These are phyloP conservation scores for Poeciliopsis infans DNA, from an alignment of 2,797 vertebrate genomes.

Conservation along the genomic window DNA sequence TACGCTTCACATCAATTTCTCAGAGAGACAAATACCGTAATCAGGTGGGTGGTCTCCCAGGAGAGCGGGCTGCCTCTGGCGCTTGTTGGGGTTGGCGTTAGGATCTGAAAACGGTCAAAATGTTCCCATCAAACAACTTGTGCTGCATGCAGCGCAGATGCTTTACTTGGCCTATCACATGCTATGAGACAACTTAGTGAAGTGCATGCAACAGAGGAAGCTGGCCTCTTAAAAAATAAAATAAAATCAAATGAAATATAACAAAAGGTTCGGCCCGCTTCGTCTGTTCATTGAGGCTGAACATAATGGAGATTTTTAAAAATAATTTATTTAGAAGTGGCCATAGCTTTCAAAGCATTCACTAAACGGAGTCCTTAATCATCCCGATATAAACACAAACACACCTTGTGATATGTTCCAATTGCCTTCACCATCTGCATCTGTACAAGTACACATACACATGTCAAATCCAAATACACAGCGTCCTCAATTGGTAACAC, in stretches of 20 bases:
- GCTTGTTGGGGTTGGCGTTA: slow-evolving; percentile 90
- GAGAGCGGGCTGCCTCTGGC: slow-evolving; percentile 92
- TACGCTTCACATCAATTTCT: neutral
- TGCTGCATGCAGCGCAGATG: slow-evolving; percentile 4
- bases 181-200: slow-evolving; percentile 58
- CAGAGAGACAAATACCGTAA: slow-evolving; percentile 82
- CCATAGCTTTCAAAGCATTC: slow-evolving; percentile 23
- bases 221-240: neutral
- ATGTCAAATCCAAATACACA: slow-evolving; percentile 72
- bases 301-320: slow-evolving; percentile 79
- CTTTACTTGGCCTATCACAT: slow-evolving; percentile 30
- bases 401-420: slow-evolving; percentile 87
- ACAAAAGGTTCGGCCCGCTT: slow-evolving; percentile 46
- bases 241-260: neutral
- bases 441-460: slow-evolving; percentile 83
- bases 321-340: neutral
- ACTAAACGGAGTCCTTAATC: slow-evolving; percentile 26
- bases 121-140: slow-evolving; percentile 41
- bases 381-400: slow-evolving; percentile 62
- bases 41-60: slow-evolving; percentile 94
- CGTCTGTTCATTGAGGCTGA: slow-evolving; percentile 21
- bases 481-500: slow-evolving; percentile 35
- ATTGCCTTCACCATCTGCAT: slow-evolving; percentile 86
- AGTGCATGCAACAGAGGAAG: slow-evolving; percentile 71
- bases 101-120: slow-evolving; percentile 73